These are phyloP conservation scores for Plagiodera versicolora DNA, from an alignment of 2,888 invertebrate genomes.

Conservation along the genomic window DNA sequence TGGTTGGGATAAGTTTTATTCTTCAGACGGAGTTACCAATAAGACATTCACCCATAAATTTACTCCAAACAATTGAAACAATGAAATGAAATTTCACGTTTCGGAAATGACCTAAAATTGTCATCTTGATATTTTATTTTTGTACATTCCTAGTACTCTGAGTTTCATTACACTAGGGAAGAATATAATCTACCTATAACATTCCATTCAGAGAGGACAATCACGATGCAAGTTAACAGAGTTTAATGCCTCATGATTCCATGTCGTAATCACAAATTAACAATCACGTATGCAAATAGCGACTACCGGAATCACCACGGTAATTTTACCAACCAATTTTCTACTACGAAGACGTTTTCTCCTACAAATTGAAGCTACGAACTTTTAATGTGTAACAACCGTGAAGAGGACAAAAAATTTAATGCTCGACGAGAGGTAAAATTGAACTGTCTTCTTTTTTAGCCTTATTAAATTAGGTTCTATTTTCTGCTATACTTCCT, in stretches of 20 bases:
- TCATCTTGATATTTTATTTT: too few relatives aligned
- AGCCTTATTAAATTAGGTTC: conserved; percentile 48
- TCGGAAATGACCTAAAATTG: too few relatives aligned
- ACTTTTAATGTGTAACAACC: conserved; percentile 18
- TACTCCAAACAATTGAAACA: too few relatives aligned
- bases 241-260: background rate
- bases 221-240: background rate
- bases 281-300: conserved; percentile 1
- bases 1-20: too few relatives aligned
- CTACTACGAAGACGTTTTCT: conserved; percentile 12
- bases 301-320: background rate
- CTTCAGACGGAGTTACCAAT: too few relatives aligned
- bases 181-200: too few relatives aligned
- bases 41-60: too few relatives aligned
- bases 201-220: background rate
- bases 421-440: conserved; percentile 36
- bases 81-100: too few relatives aligned
- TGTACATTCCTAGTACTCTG: too few relatives aligned
- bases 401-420: conserved; percentile 28
- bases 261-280: background rate
- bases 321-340: background rate
- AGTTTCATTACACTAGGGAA: too few relatives aligned
- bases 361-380: conserved; percentile 16
- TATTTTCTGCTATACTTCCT: conserved; percentile 35
- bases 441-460: conserved; percentile 38